Evolutionary conservation across 1,140 invertebrate genomes (phyloP).

Genomic region (Megathymus violae): DNA sequence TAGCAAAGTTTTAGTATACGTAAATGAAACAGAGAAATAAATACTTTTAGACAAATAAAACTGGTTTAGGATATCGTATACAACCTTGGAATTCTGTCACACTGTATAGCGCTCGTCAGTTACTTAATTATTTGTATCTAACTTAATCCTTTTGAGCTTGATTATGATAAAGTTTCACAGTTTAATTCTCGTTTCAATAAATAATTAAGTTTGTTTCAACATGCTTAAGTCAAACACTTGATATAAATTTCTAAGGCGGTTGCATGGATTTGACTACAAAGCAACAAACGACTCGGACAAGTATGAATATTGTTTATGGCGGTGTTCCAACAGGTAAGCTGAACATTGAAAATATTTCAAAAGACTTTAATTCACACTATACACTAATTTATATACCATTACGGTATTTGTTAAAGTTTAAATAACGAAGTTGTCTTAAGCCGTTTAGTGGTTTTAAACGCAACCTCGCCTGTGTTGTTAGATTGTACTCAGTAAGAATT

Average conservation of each 20-base stretch:
- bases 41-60: too few relatives aligned
- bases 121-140: neutral
- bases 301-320: constrained; percentile 10
- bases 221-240: constrained; percentile 11
- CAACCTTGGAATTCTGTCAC: neutral
- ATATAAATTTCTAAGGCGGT: constrained; percentile 26
- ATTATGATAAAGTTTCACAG: neutral
- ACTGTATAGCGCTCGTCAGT: neutral
- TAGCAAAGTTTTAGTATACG: too few relatives aligned
- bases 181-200: constrained; percentile 7
- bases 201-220: constrained; percentile 19
- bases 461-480: too few relatives aligned
- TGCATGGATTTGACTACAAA: constrained; percentile 28
- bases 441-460: too few relatives aligned
- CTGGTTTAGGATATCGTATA: neutral
- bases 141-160: neutral
- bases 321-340: neutral
- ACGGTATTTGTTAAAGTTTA: too few relatives aligned
- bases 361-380: neutral
- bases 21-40: too few relatives aligned
- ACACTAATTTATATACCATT: too few relatives aligned
- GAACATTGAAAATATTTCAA: neutral
- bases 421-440: too few relatives aligned
- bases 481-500: too few relatives aligned
- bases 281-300: constrained; percentile 12